A percentile compares a stretch with the other conserved stretches of the same genome.
Evolutionary conservation across 1,140 invertebrate genomes (phyloP).

Genomic region (Drosophila erecta): DNA sequence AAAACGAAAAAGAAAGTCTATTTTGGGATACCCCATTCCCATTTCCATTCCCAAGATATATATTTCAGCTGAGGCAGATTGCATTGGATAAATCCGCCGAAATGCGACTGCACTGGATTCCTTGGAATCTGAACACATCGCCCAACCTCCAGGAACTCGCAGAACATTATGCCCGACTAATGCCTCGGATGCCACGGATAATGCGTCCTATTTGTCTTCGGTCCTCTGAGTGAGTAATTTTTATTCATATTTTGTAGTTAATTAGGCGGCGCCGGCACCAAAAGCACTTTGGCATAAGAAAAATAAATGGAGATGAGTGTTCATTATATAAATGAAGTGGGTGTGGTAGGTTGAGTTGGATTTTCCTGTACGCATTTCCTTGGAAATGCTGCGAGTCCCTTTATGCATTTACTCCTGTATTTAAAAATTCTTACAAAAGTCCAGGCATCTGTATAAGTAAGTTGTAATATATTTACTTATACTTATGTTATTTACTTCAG

Average conservation of each 20-base stretch:
- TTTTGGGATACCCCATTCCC: constrained; percentile 22
- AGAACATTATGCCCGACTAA: constrained; percentile 8
- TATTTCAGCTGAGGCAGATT: constrained; percentile 34
- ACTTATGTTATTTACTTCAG: too few relatives aligned
- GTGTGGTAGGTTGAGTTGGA: background rate
- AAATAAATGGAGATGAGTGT: constrained; percentile 33
- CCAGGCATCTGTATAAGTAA: background rate
- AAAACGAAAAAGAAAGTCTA: constrained; percentile 23
- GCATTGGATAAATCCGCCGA: constrained; percentile 8
- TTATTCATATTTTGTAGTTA: constrained; percentile 58
- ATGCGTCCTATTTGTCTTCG: constrained; percentile 40
- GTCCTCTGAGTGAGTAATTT: constrained; percentile 36
- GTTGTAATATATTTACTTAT: too few relatives aligned
- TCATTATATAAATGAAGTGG: constrained; percentile 28
- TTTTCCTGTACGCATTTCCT: background rate
- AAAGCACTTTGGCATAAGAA: constrained; percentile 22
- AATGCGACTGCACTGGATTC: constrained; percentile 8
- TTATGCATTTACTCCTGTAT: background rate
- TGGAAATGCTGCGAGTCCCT: background rate
- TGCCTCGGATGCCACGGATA: constrained; percentile 13
- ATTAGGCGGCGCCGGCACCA: constrained; percentile 31
- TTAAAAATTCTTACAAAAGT: background rate
- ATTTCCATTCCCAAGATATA: constrained; percentile 15
- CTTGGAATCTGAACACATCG: constrained; percentile 2
- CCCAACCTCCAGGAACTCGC: background rate